Percentiles rank a stretch among this genome's conserved stretches.
Evolutionary conservation across 2,797 vertebrate species (phyloP).

Genomic region (Eulemur mongoz): DNA sequence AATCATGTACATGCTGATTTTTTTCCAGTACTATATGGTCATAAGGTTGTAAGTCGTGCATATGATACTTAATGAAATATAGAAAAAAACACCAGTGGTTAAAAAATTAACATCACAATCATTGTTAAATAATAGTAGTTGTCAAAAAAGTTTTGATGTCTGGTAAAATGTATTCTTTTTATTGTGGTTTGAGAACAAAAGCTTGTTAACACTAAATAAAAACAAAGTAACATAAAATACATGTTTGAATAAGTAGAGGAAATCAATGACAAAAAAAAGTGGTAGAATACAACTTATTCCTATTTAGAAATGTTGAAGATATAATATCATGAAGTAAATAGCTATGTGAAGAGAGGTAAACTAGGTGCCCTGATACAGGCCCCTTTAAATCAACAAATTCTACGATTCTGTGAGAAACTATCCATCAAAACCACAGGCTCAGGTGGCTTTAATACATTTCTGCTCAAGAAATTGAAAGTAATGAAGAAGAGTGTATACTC

Average conservation of each 20-base stretch:
- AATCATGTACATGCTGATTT: not conserved
- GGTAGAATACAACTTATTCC: slow-evolving; percentile 51
- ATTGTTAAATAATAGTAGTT: not conserved
- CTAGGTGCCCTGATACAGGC: slow-evolving; percentile 49
- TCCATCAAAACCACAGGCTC: slow-evolving; percentile 67
- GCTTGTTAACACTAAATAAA: not conserved
- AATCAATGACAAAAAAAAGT: slow-evolving; percentile 45
- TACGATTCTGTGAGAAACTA: slow-evolving; percentile 36
- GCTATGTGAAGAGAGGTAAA: not conserved
- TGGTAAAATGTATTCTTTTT: not conserved
- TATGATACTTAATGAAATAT: not conserved
- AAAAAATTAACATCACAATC: not conserved
- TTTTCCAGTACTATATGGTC: not conserved
- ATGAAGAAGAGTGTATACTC: slow-evolving; percentile 56
- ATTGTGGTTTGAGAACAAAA: not conserved
- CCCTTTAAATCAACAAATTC: slow-evolving; percentile 56
- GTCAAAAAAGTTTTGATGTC: not conserved
- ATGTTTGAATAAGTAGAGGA: not conserved
- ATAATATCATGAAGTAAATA: slow-evolving; percentile 69
- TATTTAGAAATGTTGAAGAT: slow-evolving; percentile 37
- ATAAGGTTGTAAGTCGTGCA: not conserved
- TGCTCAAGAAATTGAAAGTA: slow-evolving; percentile 62
- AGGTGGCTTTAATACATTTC: slow-evolving; percentile 60
- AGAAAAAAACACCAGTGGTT: not conserved
- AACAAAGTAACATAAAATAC: not conserved